Evolutionary conservation across 2,888 invertebrate species (phyloP), one percentile per base, ranked within the genome.

Genomic region (Euproctis similis): DNA sequence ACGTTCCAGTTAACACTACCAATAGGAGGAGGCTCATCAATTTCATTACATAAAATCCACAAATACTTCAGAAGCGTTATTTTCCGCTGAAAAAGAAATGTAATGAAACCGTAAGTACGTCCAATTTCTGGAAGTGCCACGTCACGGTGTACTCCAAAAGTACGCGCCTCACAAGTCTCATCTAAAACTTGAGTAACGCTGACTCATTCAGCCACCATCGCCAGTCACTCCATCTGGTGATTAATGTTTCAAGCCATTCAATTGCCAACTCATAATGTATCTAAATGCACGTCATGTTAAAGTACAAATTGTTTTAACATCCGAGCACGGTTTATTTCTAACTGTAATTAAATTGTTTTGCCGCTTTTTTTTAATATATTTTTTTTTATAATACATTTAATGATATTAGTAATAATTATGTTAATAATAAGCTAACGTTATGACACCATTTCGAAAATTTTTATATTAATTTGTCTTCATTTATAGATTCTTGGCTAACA

Each of bases 171-270:
- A 34, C 34, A 30, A 31, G 44, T 24, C 41, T 49, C 53, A 34
- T 53, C 41, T 42, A 19, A 46, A 49, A 52, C 34, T 51, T 51
- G 42, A 26, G 31, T 37, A 52, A 33, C 31, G 50, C 16, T 36
- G 37, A 39, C 31, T 51, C 51, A 51, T 35, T 31, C 10, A 25
- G 22, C 32, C 40, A 26, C 34, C 42, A 46, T 44, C n/a, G n/a
- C n/a, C n/a, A n/a, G n/a, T n/a, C n/a, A n/a, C 37, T 51, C 41
- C 49, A 44, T 49, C 32, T 20, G 16, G 42, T 51, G 51, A 51
- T 51, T 51, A 51, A 51, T 51, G 51, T 36, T 37, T 30, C 12
- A 12, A 34, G 26, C 36, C 33, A 43, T 52, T 46, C 30, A 35
- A 34, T 30, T 33, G 34, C 34, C 31, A 17, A 33, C 32, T 28